These are phyloP conservation scores for Proisotoma minuta DNA, from an alignment of 2,888 invertebrate genomes.

Conservation along the genomic window DNA sequence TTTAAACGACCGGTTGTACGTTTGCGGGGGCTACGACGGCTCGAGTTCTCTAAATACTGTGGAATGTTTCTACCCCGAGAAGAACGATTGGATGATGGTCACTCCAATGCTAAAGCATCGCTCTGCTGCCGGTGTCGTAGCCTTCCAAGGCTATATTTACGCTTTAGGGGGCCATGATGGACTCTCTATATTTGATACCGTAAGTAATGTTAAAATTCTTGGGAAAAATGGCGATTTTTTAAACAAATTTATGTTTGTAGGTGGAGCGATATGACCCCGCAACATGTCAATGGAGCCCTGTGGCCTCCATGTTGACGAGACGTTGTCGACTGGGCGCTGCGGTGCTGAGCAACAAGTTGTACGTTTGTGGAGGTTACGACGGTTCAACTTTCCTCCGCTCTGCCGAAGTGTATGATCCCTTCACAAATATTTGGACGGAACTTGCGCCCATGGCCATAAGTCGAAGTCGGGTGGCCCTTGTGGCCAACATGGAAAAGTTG, in stretches of 20 bases:
- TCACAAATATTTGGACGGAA: conserved; percentile 67
- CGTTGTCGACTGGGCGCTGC: conserved; percentile 79
- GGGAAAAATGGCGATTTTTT: background rate
- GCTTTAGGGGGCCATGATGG: conserved; percentile 85
- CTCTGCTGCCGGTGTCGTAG: conserved; percentile 68
- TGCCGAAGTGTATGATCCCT: conserved; percentile 75
- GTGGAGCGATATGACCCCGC: conserved; percentile 74
- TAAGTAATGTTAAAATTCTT: conserved; percentile 49
- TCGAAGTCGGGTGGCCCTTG: conserved; percentile 73
- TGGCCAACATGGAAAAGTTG: conserved; percentile 75
- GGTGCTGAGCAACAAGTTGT: conserved; percentile 63
- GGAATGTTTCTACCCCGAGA: conserved; percentile 71
- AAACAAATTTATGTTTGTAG: conserved; percentile 49
- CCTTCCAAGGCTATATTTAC: conserved; percentile 68
- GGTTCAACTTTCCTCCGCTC: conserved; percentile 75
- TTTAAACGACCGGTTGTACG: conserved; percentile 63
- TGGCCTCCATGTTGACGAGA: conserved; percentile 69
- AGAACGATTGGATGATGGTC: conserved; percentile 68
- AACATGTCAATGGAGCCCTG: conserved; percentile 66
- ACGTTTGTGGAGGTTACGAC: conserved; percentile 80
- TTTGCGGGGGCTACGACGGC: conserved; percentile 78
- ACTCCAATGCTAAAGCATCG: conserved; percentile 67
- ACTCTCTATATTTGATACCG: conserved; percentile 77
- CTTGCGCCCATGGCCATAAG: conserved; percentile 77
- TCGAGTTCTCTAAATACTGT: conserved; percentile 55